A percentile compares a stretch with the other conserved stretches of the same genome.
Evolutionary conservation across 2,888 invertebrate species (phyloP).

Genomic region (Synanthedon formicaeformis): DNA sequence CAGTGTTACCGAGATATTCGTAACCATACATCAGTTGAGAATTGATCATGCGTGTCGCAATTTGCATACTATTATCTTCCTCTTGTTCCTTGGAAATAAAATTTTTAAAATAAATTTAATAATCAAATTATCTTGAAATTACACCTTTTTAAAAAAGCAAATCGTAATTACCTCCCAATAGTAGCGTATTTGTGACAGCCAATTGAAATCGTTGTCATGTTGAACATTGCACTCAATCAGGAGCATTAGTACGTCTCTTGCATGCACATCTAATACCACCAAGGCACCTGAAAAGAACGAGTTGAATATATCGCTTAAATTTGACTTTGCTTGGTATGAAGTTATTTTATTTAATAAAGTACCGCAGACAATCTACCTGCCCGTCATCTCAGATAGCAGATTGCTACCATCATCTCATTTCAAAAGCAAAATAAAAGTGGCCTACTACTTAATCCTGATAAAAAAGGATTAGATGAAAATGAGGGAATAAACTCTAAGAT

Average conservation of each 20-base stretch:
- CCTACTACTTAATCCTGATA: no score
- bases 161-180: slow-evolving; percentile 78
- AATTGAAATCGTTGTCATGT: slow-evolving; percentile 87
- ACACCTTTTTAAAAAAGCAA: no score
- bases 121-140: no score
- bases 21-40: slow-evolving; percentile 90
- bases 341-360: background rate
- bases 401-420: no score
- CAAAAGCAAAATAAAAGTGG: no score
- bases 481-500: no score
- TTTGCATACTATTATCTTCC: slow-evolving; percentile 49
- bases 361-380: no score
- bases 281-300: slow-evolving; percentile 77
- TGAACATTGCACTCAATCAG: slow-evolving; percentile 75
- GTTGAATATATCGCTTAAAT: background rate
- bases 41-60: slow-evolving; percentile 90
- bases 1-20: slow-evolving; percentile 92
- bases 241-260: slow-evolving; percentile 84
- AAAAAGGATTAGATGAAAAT: no score
- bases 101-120: no score
- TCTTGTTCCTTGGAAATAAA: slow-evolving; percentile 25
- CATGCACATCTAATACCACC: slow-evolving; percentile 93
- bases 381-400: no score
- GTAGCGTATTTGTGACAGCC: slow-evolving; percentile 84
- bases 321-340: no score